A percentile compares a stretch with the other conserved stretches of the same genome.
Evolutionary conservation across 2,113 vertebrate genomes (phyloP).

Genomic region (Chionis minor): DNA sequence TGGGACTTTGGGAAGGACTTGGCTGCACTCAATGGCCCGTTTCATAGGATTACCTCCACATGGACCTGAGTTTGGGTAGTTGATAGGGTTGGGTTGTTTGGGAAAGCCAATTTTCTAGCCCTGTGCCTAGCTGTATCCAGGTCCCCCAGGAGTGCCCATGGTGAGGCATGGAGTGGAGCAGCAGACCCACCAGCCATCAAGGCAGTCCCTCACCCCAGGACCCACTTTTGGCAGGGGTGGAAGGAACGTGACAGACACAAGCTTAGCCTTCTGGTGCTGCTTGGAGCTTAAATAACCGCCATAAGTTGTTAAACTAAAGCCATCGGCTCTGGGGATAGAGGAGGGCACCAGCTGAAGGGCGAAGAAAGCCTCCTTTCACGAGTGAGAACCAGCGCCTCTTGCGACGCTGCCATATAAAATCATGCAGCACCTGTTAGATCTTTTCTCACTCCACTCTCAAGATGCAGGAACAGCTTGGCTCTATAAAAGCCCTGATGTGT

Average conservation of each 20-base stretch:
- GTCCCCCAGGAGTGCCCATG: not conserved
- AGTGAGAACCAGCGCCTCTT: slow-evolving; percentile 10
- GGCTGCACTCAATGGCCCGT: not conserved
- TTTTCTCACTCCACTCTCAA: slow-evolving; percentile 58
- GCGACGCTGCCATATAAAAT: slow-evolving; percentile 52
- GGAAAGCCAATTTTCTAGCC: not conserved
- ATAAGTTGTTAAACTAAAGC: not conserved
- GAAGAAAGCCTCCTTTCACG: slow-evolving; percentile 36
- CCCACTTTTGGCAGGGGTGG: not conserved
- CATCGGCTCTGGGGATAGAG: not conserved
- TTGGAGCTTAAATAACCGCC: not conserved
- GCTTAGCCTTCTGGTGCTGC: not conserved
- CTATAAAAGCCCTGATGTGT: slow-evolving; percentile 59
- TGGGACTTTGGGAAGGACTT: not conserved
- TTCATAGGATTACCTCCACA: not conserved
- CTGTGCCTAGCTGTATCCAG: not conserved
- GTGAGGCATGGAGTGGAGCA: not conserved
- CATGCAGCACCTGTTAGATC: slow-evolving; percentile 68
- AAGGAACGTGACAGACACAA: not conserved
- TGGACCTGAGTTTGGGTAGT: fast-evolving
- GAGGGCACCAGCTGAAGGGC: not conserved
- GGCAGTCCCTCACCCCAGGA: not conserved
- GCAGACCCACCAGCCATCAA: not conserved
- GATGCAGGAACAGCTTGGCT: slow-evolving; percentile 57
- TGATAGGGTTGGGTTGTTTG: not conserved